Conservation (phyloP, 1,140 invertebrate species). For the Dendrolimus punctatus region DNA sequence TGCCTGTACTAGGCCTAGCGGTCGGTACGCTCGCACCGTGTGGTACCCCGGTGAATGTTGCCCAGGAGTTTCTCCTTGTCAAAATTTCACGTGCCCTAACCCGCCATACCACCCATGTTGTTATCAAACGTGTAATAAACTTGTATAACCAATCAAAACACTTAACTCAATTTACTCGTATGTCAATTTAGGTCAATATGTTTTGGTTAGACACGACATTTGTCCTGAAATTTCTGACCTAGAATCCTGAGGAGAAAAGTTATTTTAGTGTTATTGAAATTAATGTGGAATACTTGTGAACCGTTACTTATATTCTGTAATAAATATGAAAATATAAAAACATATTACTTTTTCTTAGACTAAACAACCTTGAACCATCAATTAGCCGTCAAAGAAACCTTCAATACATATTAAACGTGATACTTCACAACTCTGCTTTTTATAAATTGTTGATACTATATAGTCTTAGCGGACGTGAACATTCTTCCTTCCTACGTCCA, state of each 20-base stretch:
- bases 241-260: too few species aligned
- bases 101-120: conserved; percentile 56
- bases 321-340: conserved; percentile 9
- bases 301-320: conserved; percentile 17
- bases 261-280: too few species aligned
- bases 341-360: too few species aligned
- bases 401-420: too few species aligned
- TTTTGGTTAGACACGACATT: too few species aligned
- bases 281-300: conserved; percentile 15
- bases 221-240: too few species aligned
- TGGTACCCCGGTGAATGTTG: conserved; percentile 60
- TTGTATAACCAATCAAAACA: conserved; percentile 7
- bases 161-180: background rate
- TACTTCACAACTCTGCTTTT: background rate
- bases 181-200: too few species aligned
- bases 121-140: conserved; percentile 24
- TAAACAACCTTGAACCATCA: conserved; percentile 7
- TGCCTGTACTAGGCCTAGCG: conserved; percentile 50
- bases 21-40: conserved; percentile 49
- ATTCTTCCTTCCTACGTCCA: conserved; percentile 38
- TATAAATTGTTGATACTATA: conserved; percentile 7
- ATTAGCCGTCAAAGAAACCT: background rate
- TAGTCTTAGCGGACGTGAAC: conserved; percentile 25
- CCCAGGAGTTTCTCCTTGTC: conserved; percentile 48
- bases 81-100: conserved; percentile 56